These are phyloP conservation scores for Capitulum mitella DNA, from an alignment of 2,888 invertebrate species.

Conservation along the genomic window DNA sequence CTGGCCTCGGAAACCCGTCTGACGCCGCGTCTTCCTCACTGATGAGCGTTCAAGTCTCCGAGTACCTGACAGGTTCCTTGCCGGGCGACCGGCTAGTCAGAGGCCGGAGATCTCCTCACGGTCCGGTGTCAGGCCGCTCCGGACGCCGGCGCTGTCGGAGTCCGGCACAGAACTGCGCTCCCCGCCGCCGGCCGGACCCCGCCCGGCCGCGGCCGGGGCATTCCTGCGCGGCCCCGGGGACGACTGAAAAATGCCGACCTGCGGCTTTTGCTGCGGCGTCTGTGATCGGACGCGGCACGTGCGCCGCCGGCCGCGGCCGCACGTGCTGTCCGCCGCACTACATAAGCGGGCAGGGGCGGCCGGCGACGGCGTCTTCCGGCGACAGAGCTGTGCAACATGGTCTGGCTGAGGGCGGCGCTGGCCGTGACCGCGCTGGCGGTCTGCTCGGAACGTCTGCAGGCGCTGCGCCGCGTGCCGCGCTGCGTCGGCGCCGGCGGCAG, in stretches of 20 bases:
- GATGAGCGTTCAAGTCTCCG: too few species aligned
- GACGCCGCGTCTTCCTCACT: too few species aligned
- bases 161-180: background rate
- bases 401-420: background rate
- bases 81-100: too few species aligned
- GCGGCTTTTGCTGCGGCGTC: background rate
- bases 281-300: background rate
- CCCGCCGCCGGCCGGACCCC: background rate
- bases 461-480: background rate
- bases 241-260: background rate
- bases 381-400: background rate
- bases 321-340: background rate
- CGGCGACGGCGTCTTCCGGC: background rate
- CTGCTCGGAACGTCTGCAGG: background rate
- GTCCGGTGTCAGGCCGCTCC: background rate
- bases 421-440: background rate
- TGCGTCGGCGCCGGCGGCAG: background rate
- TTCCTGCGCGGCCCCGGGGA: background rate
- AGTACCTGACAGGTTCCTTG: too few species aligned
- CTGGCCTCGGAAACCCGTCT: too few species aligned
- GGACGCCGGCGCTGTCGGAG: too few species aligned
- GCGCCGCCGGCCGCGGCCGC: background rate
- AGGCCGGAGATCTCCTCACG: background rate
- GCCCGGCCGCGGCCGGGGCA: background rate
- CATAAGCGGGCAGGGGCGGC: background rate